Base-by-base conservation (phyloP, 2,113 vertebrate genomes). In the Pelvicachromis taeniatus region DNA sequence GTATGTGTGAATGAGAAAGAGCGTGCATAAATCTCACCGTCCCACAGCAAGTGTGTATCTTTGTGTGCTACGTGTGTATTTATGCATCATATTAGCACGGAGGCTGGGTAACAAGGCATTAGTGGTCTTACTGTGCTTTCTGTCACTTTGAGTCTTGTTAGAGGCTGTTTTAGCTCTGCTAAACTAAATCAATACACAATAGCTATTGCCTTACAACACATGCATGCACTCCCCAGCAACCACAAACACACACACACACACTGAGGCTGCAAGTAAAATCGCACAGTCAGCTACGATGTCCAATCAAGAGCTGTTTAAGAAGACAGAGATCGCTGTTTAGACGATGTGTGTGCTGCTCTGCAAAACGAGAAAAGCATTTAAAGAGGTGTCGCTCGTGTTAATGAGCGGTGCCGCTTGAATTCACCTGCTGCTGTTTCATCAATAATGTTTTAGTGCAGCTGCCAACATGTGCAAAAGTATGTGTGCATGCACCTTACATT, bases 141-240 rank as follows among this genome's bases (percentile, higher is more conserved):
- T 91, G 90, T 90, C 91, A 94, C 73, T 93, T 84, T 77, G 55
- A 81, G 50, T 90, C 83, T 78, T 88, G 83, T 94, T 88, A 86
- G 61, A 80, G n/a, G 45, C 86, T 68, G 65, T 50, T 86, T 85
- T 88, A 87, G 82, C 82, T 89, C 87, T 12, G 75, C 78, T 91
- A 82, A 89, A 83, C 80, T 75, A 40, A 94, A 94, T 94, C 84
- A 79, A 91, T 93, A 92, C 63, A 84, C 77, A 88, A 82, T 68
- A 87, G 80, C 81, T 78, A 13, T 35, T 75, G 70, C 86, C 26
- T 89, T 45, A 48, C 83, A 83, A 84, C 86, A 92, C 79, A 56
- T 56, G 38, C 61, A 58, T 50, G 19, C 83, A 52, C 26, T 75
- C 45, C 9, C 16, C 42, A 50, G 45, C 45, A 75, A 19, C 23